Base-by-base conservation (phyloP, 2,888 invertebrate species). In the Beris morrisii region DNA sequence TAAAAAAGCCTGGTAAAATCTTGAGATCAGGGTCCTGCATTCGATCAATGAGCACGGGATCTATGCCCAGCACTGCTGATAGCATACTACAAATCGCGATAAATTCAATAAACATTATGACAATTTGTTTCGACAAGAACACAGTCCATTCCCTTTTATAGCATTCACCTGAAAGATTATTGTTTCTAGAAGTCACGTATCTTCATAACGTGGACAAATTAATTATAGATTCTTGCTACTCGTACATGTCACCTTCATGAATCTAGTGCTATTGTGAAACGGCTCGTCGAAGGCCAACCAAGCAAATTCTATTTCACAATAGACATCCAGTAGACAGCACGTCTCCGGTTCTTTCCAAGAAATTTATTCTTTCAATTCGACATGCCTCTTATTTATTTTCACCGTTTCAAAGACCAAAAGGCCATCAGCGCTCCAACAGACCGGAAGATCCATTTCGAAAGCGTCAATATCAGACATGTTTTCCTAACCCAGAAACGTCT, bases 331-430 rank as follows among this genome's bases (percentile, higher is more conserved):
- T 32, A 59, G 50, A 59, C 59, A 59, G 46, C 59, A 59, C 59
- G 59, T 59, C 59, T 31, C 15, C 59, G 12, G 46, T 59, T 11
- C n/a, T 13, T 59, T 59, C 59, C 31, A 59, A 50, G 59, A 59
- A 59, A 59, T 50, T 50, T 32, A 48, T 50, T 59, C 13, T 46
- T 12, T 59, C 48, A 15, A 9, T 9, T 38, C n/a, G n/a, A 48
- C 12, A n/a, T 48, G 48, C 9, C 11, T 3, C 9, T 9, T 6
- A 48, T 48, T n/a, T 48, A n/a, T 6, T 13, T 5, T 15, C 15
- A 15, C 11, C 4, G 11, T 44, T 3, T 15, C 48, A 48, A n/a
- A 48, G 15, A 13, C n/a, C 7, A 48, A 7, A n/a, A 13, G 48
- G 48, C 48, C 38, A 48, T 13, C 13, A 58, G 22, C 45, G 28